phyloP scores from a whole-genome alignment of 2,888 invertebrate species.

The Ormyrus thymus region DNA sequence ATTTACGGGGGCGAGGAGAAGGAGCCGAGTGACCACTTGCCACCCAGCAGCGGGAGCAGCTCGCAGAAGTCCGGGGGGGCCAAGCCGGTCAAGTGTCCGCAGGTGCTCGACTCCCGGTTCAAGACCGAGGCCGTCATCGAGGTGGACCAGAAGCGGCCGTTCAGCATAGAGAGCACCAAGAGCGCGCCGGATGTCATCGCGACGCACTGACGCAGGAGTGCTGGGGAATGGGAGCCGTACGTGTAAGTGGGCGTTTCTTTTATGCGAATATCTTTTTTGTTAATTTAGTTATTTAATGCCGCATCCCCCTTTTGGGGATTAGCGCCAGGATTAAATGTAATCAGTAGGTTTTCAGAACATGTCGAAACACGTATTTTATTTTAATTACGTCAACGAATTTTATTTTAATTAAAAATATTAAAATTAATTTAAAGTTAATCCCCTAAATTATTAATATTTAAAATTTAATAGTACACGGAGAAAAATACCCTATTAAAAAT shows the following conservation, averaged over 20 bases:
- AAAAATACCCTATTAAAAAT: no score
- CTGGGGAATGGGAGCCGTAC: constrained; percentile 77
- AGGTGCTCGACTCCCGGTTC: constrained; percentile 70
- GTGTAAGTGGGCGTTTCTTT: constrained; percentile 3
- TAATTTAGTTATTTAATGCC: no score
- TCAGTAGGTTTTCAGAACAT: no score
- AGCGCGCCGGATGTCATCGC: constrained; percentile 94
- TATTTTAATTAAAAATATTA: no score
- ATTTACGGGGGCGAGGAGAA: constrained; percentile 65
- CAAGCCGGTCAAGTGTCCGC: constrained; percentile 53
- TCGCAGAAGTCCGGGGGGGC: constrained; percentile 11
- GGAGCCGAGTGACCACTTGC: constrained; percentile 42
- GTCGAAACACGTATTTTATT: no score
- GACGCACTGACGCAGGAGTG: constrained; percentile 82
- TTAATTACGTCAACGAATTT: no score
- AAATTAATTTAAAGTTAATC: no score
- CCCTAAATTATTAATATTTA: no score
- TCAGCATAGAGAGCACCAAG: constrained; percentile 89
- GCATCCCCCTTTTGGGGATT: no score
- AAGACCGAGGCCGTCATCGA: constrained; percentile 80
- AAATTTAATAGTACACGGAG: no score
- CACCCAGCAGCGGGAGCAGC: constrained; percentile 13
- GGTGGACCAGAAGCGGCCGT: constrained; percentile 79
- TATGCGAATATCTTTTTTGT: no score
- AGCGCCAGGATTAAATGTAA: no score